A percentile compares a stretch with the other conserved stretches of the same genome.
These are phyloP conservation scores for Standfussiana lucernea DNA, from an alignment of 2,888 invertebrate genomes.

Conservation along the genomic window DNA sequence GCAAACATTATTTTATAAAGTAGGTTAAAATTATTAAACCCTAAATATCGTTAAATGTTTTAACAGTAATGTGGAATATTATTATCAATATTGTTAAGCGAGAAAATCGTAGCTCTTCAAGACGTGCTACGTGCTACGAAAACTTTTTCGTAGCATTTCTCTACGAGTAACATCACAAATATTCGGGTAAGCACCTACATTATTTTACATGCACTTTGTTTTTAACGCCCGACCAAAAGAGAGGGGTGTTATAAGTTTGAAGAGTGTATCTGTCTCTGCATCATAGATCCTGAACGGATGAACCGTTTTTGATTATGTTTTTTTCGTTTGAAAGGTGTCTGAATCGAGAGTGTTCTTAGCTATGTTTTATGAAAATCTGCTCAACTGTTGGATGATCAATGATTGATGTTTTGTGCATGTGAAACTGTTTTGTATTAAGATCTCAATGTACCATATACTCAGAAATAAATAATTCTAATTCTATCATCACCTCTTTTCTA, in stretches of 20 bases:
- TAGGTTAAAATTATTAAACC: neutral
- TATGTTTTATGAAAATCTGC: no score
- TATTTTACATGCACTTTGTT: neutral
- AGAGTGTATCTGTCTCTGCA: neutral
- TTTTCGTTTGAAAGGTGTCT: neutral
- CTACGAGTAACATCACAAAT: slow-evolving; percentile 15
- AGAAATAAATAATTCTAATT: no score
- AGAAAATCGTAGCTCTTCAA: slow-evolving; percentile 22
- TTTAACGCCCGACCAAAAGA: neutral
- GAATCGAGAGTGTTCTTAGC: no score
- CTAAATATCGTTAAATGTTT: neutral
- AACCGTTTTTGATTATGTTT: neutral
- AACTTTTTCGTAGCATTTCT: slow-evolving; percentile 21
- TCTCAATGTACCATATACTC: no score
- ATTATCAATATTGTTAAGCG: neutral
- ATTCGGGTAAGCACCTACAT: neutral
- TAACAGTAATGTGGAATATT: neutral
- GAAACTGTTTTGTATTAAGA: no score
- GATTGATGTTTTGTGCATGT: no score
- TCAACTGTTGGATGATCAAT: neutral
- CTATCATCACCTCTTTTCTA: neutral
- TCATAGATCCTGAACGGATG: neutral
- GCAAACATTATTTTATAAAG: slow-evolving; percentile 3
- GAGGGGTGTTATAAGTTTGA: neutral
- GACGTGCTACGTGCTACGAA: slow-evolving; percentile 39